Evolutionary conservation across 2,888 invertebrate species (phyloP).

Genomic region (Drosophila meridiana): DNA sequence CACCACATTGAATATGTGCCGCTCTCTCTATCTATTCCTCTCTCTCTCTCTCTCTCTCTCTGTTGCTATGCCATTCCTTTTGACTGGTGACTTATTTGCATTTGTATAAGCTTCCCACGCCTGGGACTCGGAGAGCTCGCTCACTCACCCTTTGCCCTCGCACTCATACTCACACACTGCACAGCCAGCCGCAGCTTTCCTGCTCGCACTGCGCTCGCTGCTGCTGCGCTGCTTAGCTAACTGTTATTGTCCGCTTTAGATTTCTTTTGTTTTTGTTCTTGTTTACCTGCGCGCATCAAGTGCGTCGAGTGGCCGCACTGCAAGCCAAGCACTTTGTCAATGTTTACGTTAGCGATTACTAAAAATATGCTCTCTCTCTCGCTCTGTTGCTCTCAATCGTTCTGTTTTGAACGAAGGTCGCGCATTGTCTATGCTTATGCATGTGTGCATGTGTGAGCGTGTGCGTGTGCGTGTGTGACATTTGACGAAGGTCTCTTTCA

Average conservation of each 20-base stretch:
- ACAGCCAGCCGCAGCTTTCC: slow-evolving; percentile 2
- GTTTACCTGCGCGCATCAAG: slow-evolving; percentile 29
- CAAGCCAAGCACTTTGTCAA: slow-evolving; percentile 55
- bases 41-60: background rate
- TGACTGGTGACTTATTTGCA: slow-evolving; percentile 1
- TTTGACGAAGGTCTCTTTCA: slow-evolving; percentile 50
- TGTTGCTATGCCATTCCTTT: background rate
- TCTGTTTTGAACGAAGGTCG: slow-evolving; percentile 59
- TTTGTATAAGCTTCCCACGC: slow-evolving; percentile 45
- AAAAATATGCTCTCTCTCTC: slow-evolving; percentile 11
- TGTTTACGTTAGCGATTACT: slow-evolving; percentile 59
- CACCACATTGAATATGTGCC: slow-evolving; percentile 10
- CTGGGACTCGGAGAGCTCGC: background rate
- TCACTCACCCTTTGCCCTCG: slow-evolving; percentile 13
- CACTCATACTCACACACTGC: background rate
- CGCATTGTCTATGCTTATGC: slow-evolving; percentile 3
- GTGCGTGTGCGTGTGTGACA: slow-evolving; percentile 24
- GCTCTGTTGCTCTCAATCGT: slow-evolving; percentile 4
- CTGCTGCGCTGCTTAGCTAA: slow-evolving; percentile 34
- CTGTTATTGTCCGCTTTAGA: slow-evolving; percentile 39
- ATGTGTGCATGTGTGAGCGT: slow-evolving; percentile 2
- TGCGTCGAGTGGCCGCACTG: slow-evolving; percentile 29
- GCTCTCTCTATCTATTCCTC: background rate
- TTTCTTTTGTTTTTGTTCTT: slow-evolving; percentile 47
- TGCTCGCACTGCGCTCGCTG: slow-evolving; percentile 21